A percentile compares a stretch with the other conserved stretches of the same genome.
Evolutionary conservation across 2,888 invertebrate genomes (phyloP).

Genomic region (Agrochola circellaris): DNA sequence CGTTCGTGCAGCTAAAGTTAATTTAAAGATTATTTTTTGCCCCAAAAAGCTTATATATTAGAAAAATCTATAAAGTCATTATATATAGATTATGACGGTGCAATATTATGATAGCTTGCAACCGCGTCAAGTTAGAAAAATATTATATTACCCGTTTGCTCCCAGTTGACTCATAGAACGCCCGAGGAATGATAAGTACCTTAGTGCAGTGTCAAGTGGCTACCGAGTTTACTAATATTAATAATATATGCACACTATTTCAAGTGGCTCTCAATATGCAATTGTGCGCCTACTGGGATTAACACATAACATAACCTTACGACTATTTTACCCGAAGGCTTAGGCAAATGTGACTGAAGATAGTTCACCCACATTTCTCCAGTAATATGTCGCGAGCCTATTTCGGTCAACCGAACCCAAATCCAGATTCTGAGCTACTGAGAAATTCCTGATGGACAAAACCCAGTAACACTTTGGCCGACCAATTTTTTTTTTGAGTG

Average conservation of each 20-base stretch:
- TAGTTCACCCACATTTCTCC: too few species aligned
- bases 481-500: too few species aligned
- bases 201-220: slow-evolving; percentile 19
- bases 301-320: too few species aligned
- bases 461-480: too few species aligned
- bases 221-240: slow-evolving; percentile 35
- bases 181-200: slow-evolving; percentile 54
- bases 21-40: background rate
- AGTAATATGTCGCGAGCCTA: too few species aligned
- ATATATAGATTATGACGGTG: slow-evolving; percentile 38
- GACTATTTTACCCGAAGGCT: too few species aligned
- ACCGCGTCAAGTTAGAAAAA: slow-evolving; percentile 39
- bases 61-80: slow-evolving; percentile 6
- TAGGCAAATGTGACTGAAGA: too few species aligned
- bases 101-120: slow-evolving; percentile 47
- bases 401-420: too few species aligned
- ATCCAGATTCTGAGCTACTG: too few species aligned
- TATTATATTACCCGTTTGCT: slow-evolving; percentile 47
- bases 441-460: too few species aligned
- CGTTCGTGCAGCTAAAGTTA: slow-evolving; percentile 4
- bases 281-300: too few species aligned
- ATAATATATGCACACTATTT: slow-evolving; percentile 33
- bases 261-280: background rate
- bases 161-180: slow-evolving; percentile 51
- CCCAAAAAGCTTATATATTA: background rate